Base-by-base conservation (phyloP, 2,113 vertebrate genomes). In the Psammodynastes pulverulentus region DNA sequence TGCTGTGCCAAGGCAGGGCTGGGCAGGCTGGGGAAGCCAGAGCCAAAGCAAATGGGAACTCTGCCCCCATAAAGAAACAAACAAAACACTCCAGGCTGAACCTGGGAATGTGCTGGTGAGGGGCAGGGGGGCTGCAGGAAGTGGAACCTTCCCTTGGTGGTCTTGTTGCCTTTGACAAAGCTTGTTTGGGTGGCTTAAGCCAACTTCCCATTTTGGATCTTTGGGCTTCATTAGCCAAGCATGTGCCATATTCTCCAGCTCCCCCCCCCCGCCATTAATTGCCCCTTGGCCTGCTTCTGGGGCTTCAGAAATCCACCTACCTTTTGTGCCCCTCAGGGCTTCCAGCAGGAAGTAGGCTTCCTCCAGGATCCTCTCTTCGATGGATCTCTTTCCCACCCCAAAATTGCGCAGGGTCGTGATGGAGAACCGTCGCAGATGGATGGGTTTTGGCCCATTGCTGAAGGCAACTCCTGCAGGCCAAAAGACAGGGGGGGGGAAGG, bases 381-480 rank as follows among this genome's bases (percentile, higher is more conserved):
- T 96, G 91, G 94, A 97, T 43, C 95, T 91, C 43, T 95, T 97
- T 24, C 97, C 97, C 97, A 98, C 96, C 9, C 97, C 97, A 8
- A 98, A 98, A 91, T 97, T 96, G 49, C 96, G 96, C 62, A 97
- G 93, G 17, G 96, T 96, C 12, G 15, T 95, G 84, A 98, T 49
- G 19, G 96, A 95, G 91, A 98, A 97, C 15, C 94, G 95, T 7
- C 97, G 95, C 9, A 97, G 95, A 12, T 96, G 93, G 88, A 62
- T 96, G 96, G 97, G 97, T 3, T 52, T 21, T 94, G 84, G 9
- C 21, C 86, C 87, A 0, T 86, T 88, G 19, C 52, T 58, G 67
- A 93, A 52, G 24, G 90, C 92, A 1, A 93, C 53, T 0, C 92
- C 92, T 93, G 46, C 9, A 56, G 39, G 29, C 6, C 26, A 9